Conservation (phyloP, 2,113 vertebrate genomes). For the Narcine bancroftii region DNA sequence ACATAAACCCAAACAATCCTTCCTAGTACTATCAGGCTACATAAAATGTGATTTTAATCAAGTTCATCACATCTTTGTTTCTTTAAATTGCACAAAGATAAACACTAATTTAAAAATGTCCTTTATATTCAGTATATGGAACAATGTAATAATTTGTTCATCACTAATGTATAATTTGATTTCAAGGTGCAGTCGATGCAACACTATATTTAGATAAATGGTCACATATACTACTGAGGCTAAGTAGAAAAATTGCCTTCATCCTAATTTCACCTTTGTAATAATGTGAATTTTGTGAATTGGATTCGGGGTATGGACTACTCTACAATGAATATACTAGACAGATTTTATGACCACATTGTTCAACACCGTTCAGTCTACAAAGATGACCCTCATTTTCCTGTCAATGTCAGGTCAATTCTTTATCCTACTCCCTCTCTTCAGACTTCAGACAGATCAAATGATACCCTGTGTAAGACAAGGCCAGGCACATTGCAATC, state of each 20-base stretch:
- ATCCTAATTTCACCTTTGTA: neutral
- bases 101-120: neutral
- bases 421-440: no score
- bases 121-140: neutral
- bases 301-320: no score
- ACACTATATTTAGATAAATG: constrained; percentile 5
- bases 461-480: no score
- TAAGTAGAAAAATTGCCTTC: neutral
- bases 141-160: constrained; percentile 16
- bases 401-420: no score
- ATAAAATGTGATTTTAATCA: constrained; percentile 20
- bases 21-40: constrained; percentile 20
- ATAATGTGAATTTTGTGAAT: neutral
- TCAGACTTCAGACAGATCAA: no score
- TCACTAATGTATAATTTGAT: neutral
- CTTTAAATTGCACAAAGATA: neutral
- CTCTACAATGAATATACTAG: no score
- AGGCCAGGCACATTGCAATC: no score
- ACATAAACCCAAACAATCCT: no score
- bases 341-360: no score
- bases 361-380: no score
- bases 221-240: neutral
- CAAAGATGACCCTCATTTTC: no score
- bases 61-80: constrained; percentile 23
- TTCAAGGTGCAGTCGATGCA: neutral